Base-by-base conservation (phyloP, 1,140 invertebrate species). In the Brachionus calyciflorus region DNA sequence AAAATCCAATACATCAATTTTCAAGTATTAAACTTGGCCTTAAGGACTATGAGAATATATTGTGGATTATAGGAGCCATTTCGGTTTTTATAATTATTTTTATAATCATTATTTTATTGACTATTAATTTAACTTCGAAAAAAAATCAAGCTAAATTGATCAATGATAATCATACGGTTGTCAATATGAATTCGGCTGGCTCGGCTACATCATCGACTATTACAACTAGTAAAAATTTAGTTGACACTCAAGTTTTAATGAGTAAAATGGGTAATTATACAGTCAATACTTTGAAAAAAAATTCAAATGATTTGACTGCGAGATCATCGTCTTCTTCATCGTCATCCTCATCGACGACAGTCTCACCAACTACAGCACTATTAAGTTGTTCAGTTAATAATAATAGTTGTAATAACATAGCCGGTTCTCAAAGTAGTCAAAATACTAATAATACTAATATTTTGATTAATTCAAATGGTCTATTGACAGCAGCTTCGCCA, bases 61-160 rank as follows among this genome's bases (percentile, higher is more conserved):
- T 89, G 91, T 21, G 90, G 89, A 81, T 89, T 88, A n/a, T 90
- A 89, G 80, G 88, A 88, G 79, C 80, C 70, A 90, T 93, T 86
- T 84, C 94, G 14, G 94, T 92, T 92, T 90, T 95, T 2, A 80
- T 87, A 19, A 82, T 80, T 7, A 82, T 85, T 3, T 82, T 86
- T 12, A 81, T 87, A n/a, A 83, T 83, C 10, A 77, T 87, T 10
- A 80, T 88, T 40, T 81, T 87, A 17, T 78, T 88, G 14, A 79
- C 83, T 24, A 82, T 86, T 75, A 79, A 33, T 28, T 14, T 73
- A 3, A 30, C 7, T 2, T 6, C 24, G 28, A 33, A 21, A 37
- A 21, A 26, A 51, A 73, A 49, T 1, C 14, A n/a, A 1, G 17
- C 0, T 24, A 73, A 73, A 41, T 55, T 33, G 17, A 51, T 19